Evolutionary conservation across 2,888 invertebrate species (phyloP).

Genomic region (Synanthedon vespiformis): DNA sequence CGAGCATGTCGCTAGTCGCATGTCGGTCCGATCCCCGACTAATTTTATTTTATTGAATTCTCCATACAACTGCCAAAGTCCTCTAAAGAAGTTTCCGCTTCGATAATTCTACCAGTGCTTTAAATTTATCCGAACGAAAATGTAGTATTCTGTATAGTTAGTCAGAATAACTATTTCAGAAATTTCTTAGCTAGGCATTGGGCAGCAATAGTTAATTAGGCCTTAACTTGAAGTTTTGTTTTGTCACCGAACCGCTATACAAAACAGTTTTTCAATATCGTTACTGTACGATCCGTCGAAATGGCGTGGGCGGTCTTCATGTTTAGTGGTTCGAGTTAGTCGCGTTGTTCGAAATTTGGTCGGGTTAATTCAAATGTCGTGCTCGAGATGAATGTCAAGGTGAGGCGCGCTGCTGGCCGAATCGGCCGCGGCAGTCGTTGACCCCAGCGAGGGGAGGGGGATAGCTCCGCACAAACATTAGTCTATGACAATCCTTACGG

Average conservation of each 20-base stretch:
- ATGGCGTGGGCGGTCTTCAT: conserved; percentile 19
- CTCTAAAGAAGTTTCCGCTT: too few relatives aligned
- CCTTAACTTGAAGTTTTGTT: conserved; percentile 1
- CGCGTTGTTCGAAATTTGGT: conserved; percentile 33
- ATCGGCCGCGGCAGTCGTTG: conserved; percentile 62
- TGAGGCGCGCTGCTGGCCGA: conserved; percentile 65
- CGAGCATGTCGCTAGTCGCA: too few relatives aligned
- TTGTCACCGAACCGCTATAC: conserved; percentile 7
- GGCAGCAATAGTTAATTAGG: not conserved
- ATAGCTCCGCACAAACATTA: conserved; percentile 61
- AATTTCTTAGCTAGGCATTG: not conserved
- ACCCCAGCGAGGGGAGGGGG: conserved; percentile 39
- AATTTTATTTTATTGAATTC: too few relatives aligned
- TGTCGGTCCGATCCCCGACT: too few relatives aligned
- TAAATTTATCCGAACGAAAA: too few relatives aligned
- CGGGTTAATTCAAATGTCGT: conserved; percentile 50
- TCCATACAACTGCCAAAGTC: too few relatives aligned
- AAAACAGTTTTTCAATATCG: conserved; percentile 6
- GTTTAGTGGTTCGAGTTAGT: conserved; percentile 19
- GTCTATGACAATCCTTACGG: conserved; percentile 38
- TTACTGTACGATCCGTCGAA: conserved; percentile 20
- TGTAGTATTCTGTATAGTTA: too few relatives aligned
- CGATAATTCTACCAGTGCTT: too few relatives aligned
- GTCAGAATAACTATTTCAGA: too few relatives aligned
- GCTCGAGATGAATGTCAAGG: conserved; percentile 70